phyloP scores from a whole-genome alignment of 2,888 invertebrate species.

The Hydroisotoma schaefferi region DNA sequence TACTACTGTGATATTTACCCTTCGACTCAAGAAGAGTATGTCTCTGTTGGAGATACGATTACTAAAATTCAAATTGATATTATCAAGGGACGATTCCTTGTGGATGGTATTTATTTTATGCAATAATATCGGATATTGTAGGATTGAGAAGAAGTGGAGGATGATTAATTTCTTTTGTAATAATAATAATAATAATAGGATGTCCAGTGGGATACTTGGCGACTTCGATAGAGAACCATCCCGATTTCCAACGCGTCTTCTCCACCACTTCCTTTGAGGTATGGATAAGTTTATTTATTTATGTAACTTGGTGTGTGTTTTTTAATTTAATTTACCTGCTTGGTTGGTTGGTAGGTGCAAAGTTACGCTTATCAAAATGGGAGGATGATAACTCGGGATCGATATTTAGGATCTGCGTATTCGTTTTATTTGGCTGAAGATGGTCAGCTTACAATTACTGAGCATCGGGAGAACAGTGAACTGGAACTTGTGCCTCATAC shows the following conservation, averaged over 20 bases:
- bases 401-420: conserved; percentile 15
- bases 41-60: too few species aligned
- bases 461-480: conserved; percentile 8
- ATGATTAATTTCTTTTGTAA: too few species aligned
- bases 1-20: conserved; percentile 10
- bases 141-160: too few species aligned
- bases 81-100: conserved; percentile 19
- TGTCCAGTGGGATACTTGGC: conserved; percentile 23
- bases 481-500: conserved; percentile 13
- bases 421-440: conserved; percentile 17
- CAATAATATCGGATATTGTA: too few species aligned
- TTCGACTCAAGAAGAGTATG: not conserved
- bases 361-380: not conserved
- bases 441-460: conserved; percentile 10
- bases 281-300: too few species aligned
- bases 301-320: too few species aligned
- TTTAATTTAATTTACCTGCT: too few species aligned
- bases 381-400: conserved; percentile 13
- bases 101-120: too few species aligned
- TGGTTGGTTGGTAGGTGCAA: too few species aligned
- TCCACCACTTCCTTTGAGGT: conserved; percentile 21
- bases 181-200: too few species aligned
- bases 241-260: conserved; percentile 17
- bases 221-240: conserved; percentile 18
- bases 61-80: conserved; percentile 23